Conservation (phyloP, 2,888 invertebrate species). For the Aphidius colemani region DNA sequence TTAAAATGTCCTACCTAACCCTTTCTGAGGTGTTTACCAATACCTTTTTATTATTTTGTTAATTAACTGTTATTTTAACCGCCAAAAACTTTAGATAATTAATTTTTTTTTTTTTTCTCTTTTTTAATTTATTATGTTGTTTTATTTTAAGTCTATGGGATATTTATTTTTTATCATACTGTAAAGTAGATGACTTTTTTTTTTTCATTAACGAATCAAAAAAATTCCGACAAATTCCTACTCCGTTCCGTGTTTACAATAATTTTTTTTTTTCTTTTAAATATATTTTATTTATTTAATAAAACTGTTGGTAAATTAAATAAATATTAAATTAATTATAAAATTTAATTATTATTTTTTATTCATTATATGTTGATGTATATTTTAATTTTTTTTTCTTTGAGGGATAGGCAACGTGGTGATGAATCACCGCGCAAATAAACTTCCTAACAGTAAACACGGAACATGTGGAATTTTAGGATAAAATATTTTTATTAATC, state of each 20-base stretch:
- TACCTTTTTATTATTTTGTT: too few species aligned
- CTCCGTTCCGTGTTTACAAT: too few species aligned
- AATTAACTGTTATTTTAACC: too few species aligned
- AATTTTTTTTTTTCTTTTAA: background rate
- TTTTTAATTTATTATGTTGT: background rate
- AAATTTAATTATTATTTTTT: conserved; percentile 1
- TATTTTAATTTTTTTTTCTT: background rate
- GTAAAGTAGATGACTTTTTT: background rate
- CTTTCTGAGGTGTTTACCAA: too few species aligned
- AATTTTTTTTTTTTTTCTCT: background rate
- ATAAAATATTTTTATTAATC: too few species aligned
- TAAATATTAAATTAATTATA: conserved; percentile 2
- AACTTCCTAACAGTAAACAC: too few species aligned
- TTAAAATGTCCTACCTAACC: too few species aligned
- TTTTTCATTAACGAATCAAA: conserved; percentile 35
- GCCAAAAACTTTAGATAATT: too few species aligned
- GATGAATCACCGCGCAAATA: too few species aligned
- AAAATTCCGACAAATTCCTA: conserved; percentile 34
- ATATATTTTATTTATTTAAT: conserved; percentile 35
- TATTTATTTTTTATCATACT: background rate
- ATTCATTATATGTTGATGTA: conserved; percentile 1
- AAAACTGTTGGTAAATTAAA: conserved; percentile 11
- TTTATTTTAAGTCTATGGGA: background rate
- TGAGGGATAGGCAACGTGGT: too few species aligned
- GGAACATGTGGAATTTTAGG: too few species aligned